Evolutionary conservation across 2,797 vertebrate genomes (phyloP).

Genomic region (Limnodromus scolopaceus): DNA sequence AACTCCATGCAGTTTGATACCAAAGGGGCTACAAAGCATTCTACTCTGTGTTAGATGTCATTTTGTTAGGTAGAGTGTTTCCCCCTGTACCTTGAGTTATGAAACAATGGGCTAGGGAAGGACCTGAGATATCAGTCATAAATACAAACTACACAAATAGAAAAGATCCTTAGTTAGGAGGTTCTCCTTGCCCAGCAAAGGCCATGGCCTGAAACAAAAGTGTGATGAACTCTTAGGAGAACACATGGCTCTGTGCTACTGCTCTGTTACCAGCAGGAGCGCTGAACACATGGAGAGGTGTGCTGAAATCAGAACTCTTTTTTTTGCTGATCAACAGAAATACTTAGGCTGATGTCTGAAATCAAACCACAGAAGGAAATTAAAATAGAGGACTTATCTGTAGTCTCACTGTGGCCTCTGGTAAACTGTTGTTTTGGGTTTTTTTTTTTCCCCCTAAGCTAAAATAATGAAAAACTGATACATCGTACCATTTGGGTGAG

Average conservation of each 20-base stretch:
- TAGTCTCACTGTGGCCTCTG: background rate
- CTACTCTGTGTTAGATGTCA: background rate
- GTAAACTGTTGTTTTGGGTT: background rate
- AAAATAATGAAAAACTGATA: background rate
- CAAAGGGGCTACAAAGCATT: background rate
- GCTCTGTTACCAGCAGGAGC: background rate
- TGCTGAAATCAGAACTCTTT: background rate
- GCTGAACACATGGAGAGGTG: fast-evolving
- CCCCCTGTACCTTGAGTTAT: background rate
- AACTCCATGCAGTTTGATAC: background rate
- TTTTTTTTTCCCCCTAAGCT: background rate
- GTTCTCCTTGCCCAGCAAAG: background rate
- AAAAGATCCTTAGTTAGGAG: background rate
- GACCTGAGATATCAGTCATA: background rate
- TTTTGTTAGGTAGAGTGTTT: background rate
- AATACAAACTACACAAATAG: background rate
- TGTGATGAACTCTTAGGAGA: background rate
- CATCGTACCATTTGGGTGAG: fast-evolving
- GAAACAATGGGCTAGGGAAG: background rate
- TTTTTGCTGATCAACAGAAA: background rate
- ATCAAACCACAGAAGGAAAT: background rate
- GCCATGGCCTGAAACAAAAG: background rate
- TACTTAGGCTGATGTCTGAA: background rate
- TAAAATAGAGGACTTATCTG: background rate
- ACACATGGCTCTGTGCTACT: background rate